phyloP scores from a whole-genome alignment of 2,113 vertebrate genomes.

The Calonectris borealis region DNA sequence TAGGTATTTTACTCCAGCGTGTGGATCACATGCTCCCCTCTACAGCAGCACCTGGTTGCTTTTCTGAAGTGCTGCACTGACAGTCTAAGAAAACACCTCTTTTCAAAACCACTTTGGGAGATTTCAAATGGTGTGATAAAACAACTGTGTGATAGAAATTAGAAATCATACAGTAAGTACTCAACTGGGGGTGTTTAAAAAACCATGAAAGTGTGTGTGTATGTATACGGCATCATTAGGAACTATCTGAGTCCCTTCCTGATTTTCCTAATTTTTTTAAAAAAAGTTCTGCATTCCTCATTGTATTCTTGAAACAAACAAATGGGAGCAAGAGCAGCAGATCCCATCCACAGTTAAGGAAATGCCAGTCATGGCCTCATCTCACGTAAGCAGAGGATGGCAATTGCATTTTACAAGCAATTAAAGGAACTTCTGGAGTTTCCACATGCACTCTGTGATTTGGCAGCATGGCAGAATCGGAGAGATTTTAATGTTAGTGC shows the following conservation, averaged over 20 bases:
- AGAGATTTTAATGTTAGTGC: slow-evolving; percentile 65
- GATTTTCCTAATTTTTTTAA: neutral
- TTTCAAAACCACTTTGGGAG: slow-evolving; percentile 34
- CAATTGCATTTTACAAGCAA: slow-evolving; percentile 68
- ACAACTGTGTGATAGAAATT: slow-evolving; percentile 33
- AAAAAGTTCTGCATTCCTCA: neutral
- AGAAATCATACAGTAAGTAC: slow-evolving; percentile 4
- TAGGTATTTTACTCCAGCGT: neutral
- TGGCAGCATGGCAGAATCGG: slow-evolving; percentile 48
- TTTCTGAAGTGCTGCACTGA: neutral
- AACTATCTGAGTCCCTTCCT: neutral
- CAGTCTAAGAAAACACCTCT: slow-evolving; percentile 51
- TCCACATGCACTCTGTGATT: slow-evolving; percentile 33
- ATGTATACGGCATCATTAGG: neutral
- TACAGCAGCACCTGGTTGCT: slow-evolving; percentile 18
- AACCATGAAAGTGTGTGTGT: neutral
- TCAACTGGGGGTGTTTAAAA: neutral
- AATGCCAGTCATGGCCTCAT: neutral
- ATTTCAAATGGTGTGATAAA: slow-evolving; percentile 35
- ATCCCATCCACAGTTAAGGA: neutral
- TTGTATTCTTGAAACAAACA: neutral
- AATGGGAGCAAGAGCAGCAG: neutral
- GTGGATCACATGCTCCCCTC: neutral
- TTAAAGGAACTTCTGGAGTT: slow-evolving; percentile 71
- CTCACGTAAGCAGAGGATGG: neutral